A percentile compares a stretch with the other conserved stretches of the same genome.
phyloP scores from a whole-genome alignment of 2,113 vertebrate genomes.

The Istiophorus platypterus region DNA sequence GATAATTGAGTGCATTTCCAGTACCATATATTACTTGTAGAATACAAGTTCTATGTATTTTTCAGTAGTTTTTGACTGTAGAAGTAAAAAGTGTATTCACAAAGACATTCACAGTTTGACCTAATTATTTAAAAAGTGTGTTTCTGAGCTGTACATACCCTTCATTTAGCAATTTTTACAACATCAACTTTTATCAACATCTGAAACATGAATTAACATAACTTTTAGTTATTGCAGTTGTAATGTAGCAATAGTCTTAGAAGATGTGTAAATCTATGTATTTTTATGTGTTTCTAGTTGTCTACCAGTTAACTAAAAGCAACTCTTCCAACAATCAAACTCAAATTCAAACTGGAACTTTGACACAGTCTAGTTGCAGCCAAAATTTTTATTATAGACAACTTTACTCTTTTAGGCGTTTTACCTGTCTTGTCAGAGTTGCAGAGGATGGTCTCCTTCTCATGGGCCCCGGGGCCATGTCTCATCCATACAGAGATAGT shows the following conservation, averaged over 20 bases:
- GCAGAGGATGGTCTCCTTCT: constrained; percentile 96
- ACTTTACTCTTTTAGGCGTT: fast-evolving
- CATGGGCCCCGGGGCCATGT: constrained; percentile 90
- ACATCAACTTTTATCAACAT: too few species aligned
- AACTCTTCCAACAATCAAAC: too few species aligned
- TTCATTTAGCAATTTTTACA: background rate
- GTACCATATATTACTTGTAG: background rate
- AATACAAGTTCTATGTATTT: background rate
- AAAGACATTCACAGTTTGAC: background rate
- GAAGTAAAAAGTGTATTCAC: too few species aligned
- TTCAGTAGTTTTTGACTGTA: background rate
- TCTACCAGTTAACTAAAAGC: background rate
- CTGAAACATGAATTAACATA: too few species aligned
- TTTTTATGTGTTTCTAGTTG: background rate
- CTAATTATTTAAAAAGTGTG: background rate
- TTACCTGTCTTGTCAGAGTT: constrained; percentile 96
- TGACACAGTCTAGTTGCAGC: background rate
- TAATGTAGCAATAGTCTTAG: background rate
- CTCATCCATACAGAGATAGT: constrained; percentile 97
- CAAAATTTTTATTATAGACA: background rate
- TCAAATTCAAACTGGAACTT: background rate
- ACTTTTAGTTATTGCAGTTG: background rate
- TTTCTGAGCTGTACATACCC: background rate
- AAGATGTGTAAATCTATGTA: background rate
- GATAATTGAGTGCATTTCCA: background rate